Conservation (phyloP, 2,888 invertebrate genomes). For the Drosophila kanekoi region DNA sequence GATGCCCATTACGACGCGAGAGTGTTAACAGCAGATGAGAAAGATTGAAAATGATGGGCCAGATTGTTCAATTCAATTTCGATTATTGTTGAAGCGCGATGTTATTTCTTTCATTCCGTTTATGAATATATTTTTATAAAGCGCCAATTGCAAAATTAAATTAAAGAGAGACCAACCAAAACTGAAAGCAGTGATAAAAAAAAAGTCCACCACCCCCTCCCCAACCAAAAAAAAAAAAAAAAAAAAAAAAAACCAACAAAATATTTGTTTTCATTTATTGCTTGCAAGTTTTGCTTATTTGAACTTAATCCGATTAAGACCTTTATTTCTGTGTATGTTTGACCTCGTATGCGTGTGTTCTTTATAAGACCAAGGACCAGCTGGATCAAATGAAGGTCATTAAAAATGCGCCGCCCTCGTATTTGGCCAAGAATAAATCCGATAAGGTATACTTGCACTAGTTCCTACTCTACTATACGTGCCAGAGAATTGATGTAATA, state of each 20-base stretch:
- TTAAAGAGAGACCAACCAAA: slow-evolving; percentile 29
- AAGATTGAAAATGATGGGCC: slow-evolving; percentile 17
- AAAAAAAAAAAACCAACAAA: neutral
- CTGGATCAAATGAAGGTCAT: slow-evolving; percentile 90
- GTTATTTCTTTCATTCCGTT: slow-evolving; percentile 43
- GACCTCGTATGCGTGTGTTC: slow-evolving; percentile 33
- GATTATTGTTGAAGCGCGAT: slow-evolving; percentile 43
- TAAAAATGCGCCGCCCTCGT: slow-evolving; percentile 94
- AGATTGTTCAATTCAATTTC: slow-evolving; percentile 40
- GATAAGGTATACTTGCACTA: slow-evolving; percentile 88
- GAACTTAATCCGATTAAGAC: slow-evolving; percentile 24
- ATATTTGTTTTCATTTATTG: slow-evolving; percentile 33
- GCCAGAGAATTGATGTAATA: slow-evolving; percentile 29
- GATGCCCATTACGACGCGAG: slow-evolving; percentile 9
- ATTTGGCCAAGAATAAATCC: slow-evolving; percentile 93
- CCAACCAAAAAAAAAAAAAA: too few species aligned
- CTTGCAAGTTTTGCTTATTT: slow-evolving; percentile 20
- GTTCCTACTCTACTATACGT: slow-evolving; percentile 2
- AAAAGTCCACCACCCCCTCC: slow-evolving; percentile 1
- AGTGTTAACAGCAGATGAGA: slow-evolving; percentile 20
- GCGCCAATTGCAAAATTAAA: slow-evolving; percentile 34
- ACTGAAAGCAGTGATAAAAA: slow-evolving; percentile 22
- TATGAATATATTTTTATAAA: slow-evolving; percentile 41
- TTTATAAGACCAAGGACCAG: slow-evolving; percentile 87
- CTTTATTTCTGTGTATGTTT: slow-evolving; percentile 30